Base-by-base conservation (phyloP, 1,140 invertebrate genomes). In the Trichonephila inaurata region DNA sequence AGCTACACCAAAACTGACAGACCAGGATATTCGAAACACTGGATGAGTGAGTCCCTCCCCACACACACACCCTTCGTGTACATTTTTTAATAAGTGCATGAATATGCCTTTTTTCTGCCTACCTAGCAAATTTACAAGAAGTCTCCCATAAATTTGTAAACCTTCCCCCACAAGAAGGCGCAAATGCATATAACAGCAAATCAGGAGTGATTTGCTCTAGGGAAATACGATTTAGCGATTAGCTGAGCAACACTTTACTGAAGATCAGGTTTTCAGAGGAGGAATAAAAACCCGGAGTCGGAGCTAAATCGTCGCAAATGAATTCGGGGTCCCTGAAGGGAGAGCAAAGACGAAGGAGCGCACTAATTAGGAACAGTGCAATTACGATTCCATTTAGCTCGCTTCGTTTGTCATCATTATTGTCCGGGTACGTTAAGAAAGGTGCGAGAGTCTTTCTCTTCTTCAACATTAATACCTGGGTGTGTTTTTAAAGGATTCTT, bases 231-330 rank as follows among this genome's bases (percentile, higher is more conserved):
- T 92, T 92, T 92, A 72, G 82, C 92, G 85, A 93, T 93, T 93
- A 93, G 85, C 92, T 82, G 33, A 86, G 92, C 83, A 93, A 93
- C 92, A 93, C 85, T 93, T 93, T 92, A 60, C 77, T 66, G 61
- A 61, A 72, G 82, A 40, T 24, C 40, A 69, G 58, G 91, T 82
- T 92, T 92, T 92, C 61, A 19, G 44, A 60, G 62, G 62, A 77
- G 33, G 64, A 77, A 88, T 82, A 93, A 93, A 93, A 93, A 93
- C 92, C 72, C 28, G 64, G 85, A 86, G 83, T 83, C 51, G 24
- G n/a, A 72, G 86, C 92, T 93, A 93, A 93, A 93, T 93, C 92
- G 92, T 93, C 92, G 92, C 92, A 93, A 93, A 93, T 93, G 92
- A 93, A 93, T 93, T 93, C 92, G 69, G 28, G 44, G 92, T 93